Conservation (phyloP, 2,797 vertebrate genomes). For the Rhyacichthys aspro region DNA sequence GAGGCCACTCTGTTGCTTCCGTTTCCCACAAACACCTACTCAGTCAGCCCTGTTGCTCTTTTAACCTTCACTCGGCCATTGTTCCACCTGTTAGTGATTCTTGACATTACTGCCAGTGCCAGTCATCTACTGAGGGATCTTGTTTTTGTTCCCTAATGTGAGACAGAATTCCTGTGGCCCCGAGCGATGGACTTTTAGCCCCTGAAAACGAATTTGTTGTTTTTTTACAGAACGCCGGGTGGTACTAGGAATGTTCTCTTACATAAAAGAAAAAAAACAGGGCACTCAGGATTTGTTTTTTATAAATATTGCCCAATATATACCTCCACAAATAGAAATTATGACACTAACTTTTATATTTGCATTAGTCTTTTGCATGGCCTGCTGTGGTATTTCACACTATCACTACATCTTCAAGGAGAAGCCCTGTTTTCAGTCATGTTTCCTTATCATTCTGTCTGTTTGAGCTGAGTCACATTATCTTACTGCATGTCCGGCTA, state of each 20-base stretch:
- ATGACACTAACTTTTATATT: not conserved
- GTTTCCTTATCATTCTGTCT: constrained; percentile 40
- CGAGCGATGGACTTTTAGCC: constrained; percentile 43
- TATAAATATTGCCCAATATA: no score
- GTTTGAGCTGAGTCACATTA: constrained; percentile 20
- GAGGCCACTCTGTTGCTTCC: constrained; percentile 43
- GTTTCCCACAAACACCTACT: constrained; percentile 50
- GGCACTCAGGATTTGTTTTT: no score
- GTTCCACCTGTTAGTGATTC: constrained; percentile 59
- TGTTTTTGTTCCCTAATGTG: constrained; percentile 60
- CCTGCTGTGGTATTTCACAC: no score
- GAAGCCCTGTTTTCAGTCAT: constrained; percentile 8
- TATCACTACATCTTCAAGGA: not conserved
- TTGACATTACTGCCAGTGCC: constrained; percentile 43
- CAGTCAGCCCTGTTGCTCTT: constrained; percentile 18
- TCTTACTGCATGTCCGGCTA: constrained; percentile 8
- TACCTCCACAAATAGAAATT: not conserved
- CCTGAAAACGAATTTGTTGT: constrained; percentile 34
- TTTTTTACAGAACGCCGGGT: constrained; percentile 25
- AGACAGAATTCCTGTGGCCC: constrained; percentile 49
- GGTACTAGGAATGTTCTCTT: not conserved
- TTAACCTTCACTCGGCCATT: constrained; percentile 59
- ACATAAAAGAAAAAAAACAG: no score
- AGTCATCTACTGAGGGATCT: constrained; percentile 36
- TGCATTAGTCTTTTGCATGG: no score